Evolutionary conservation across 1,140 invertebrate species (phyloP), one percentile per base, ranked within the genome.

Genomic region (Monochamus saltuarius): DNA sequence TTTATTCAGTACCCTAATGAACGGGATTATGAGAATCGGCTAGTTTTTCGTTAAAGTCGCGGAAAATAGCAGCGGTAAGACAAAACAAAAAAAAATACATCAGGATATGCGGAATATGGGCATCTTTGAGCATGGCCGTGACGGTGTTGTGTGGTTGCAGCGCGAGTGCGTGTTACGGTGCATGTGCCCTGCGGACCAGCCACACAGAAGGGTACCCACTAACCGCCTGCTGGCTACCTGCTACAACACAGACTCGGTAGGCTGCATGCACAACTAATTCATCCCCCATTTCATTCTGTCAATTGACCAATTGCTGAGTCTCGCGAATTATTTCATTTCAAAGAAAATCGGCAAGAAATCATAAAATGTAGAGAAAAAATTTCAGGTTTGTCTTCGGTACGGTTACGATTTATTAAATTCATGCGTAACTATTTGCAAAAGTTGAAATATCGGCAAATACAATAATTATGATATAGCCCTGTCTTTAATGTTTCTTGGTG

Each of bases 151-250:
- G 75, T 79, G 77, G 74, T 80, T 80, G 77, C 78, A 80, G 78
- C 77, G 76, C 74, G 78, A 73, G 78, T 79, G 73, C 77, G 78
- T 73, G 77, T 79, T 69, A 78, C 76, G 75, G 75, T 78, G 76
- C 78, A 79, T 79, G 78, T 78, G 72, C 78, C 74, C 73, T 73
- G 70, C 66, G 74, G 73, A 73, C 72, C 72, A 52, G 66, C 61
- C 65, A 49, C 64, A 62, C 73, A 70, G 69, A 72, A 72, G 69
- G 71, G 73, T 67, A 73, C 71, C 65, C 69, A 77, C 75, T 77
- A 77, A 77, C 69, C 54, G 66, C 69, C 66, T 65, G 62, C 65
- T 66, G 65, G 69, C 73, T 69, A 73, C 72, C 72, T 69, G 71
- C 73, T 71, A 61, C 70, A 62, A 68, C 72, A 72, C 67, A 67